phyloP scores from a whole-genome alignment of 2,797 vertebrate genomes.

The Hyperoplus immaculatus region DNA sequence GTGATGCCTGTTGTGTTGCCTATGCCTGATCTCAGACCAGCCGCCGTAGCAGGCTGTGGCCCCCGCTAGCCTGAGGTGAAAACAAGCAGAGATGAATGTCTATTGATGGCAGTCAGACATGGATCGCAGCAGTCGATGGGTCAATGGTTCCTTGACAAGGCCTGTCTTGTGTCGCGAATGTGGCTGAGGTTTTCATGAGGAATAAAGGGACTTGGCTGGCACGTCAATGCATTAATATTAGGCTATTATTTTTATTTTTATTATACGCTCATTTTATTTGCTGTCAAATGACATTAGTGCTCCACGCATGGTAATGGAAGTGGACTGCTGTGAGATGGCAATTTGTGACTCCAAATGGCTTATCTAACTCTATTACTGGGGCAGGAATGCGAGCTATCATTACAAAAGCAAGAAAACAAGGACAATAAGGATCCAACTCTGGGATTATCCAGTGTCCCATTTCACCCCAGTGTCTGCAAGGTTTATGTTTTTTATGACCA shows the following conservation, averaged over 20 bases:
- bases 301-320: constrained; percentile 47
- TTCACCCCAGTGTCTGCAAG: constrained; percentile 34
- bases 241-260: constrained; percentile 3
- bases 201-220: constrained; percentile 32
- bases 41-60: constrained; percentile 53
- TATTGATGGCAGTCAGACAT: constrained; percentile 79
- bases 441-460: constrained; percentile 37
- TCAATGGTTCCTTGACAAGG: constrained; percentile 71
- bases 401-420: constrained; percentile 34
- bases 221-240: constrained; percentile 13
- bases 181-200: constrained; percentile 47
- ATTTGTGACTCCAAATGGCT: constrained; percentile 65
- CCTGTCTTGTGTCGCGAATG: constrained; percentile 56
- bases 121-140: constrained; percentile 78
- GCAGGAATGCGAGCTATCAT: constrained; percentile 21
- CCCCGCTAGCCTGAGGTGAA: constrained; percentile 67
- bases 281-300: constrained; percentile 66
- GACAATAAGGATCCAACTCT: constrained; percentile 11
- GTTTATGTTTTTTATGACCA: constrained; percentile 7
- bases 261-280: constrained; percentile 52
- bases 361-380: constrained; percentile 47
- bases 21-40: constrained; percentile 30
- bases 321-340: constrained; percentile 59
- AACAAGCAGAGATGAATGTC: constrained; percentile 75
- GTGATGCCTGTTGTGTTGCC: constrained; percentile 66